Base-by-base conservation (phyloP, 2,888 invertebrate genomes). In the Leptinotarsa tumamoca region DNA sequence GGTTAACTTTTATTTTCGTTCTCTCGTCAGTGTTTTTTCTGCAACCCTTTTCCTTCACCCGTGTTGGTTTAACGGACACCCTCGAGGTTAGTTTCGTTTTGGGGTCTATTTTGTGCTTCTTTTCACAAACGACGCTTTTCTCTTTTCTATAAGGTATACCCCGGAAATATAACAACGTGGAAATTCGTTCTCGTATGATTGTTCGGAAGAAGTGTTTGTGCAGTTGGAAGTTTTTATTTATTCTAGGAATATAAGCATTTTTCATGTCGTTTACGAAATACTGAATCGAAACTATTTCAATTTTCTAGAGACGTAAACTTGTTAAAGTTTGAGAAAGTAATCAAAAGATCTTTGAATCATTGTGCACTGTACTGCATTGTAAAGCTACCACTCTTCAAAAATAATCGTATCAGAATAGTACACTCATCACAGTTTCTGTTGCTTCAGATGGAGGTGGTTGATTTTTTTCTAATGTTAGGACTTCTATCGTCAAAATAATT, bases 1-100 rank as follows among this genome's bases (percentile, higher is more conserved):
- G 81, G 81, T 79, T 79, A 82, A 82, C 75, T 83, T 82, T 82
- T 83, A 84, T 84, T 83, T 83, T 83, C 82, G 79, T 84, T 84
- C 77, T 79, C 76, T 82, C 78, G 78, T 74, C 80, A 80, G 78
- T 84, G 83, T 84, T 84, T 82, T 84, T 84, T 83, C 83, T 82
- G 78, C 82, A 83, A 83, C 83, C 84, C 84, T 82, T 83, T 80
- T 79, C 77, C 78, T 80, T 78, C 67, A 71, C 74, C 76, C 76
- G 76, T 84, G 83, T 84, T 84, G 80, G 81, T 83, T 84, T 82
- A 81, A 79, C 80, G 79, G 80, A 81, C 78, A 80, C 82, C 83
- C 83, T 81, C 79, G 81, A 80, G 82, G 79, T 80, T 79, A 79
- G 69, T 79, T 78, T 80, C 78, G 72, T 77, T 77, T 69, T 74